These are phyloP conservation scores for Bufo bufo DNA, from an alignment of 2,113 vertebrate species.

Conservation along the genomic window DNA sequence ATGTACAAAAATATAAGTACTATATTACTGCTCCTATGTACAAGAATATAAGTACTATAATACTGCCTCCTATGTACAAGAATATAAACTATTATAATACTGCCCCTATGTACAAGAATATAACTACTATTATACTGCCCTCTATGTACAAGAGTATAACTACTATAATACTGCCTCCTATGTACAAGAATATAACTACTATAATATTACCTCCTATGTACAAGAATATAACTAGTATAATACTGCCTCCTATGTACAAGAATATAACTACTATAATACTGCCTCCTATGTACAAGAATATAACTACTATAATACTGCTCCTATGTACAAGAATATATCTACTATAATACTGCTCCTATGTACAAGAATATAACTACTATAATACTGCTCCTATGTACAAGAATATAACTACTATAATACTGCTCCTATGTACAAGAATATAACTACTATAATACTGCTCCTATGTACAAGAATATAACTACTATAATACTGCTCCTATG, in stretches of 20 bases:
- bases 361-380: neutral
- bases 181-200: neutral
- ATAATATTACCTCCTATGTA: neutral
- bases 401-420: neutral
- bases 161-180: conserved; percentile 3
- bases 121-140: neutral
- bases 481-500: neutral
- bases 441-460: neutral
- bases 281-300: neutral
- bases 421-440: neutral
- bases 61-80: neutral
- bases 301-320: conserved; percentile 2
- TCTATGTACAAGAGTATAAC: conserved; percentile 1
- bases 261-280: conserved; percentile 2
- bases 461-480: neutral
- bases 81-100: neutral
- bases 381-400: neutral
- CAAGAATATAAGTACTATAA: neutral
- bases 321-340: neutral
- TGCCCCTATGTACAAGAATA: neutral
- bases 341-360: neutral
- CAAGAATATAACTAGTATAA: conserved; percentile 8
- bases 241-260: neutral
- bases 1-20: neutral
- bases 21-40: neutral